These are phyloP conservation scores for Sciurus carolinensis DNA, from an alignment of 2,797 vertebrate species.

Conservation along the genomic window DNA sequence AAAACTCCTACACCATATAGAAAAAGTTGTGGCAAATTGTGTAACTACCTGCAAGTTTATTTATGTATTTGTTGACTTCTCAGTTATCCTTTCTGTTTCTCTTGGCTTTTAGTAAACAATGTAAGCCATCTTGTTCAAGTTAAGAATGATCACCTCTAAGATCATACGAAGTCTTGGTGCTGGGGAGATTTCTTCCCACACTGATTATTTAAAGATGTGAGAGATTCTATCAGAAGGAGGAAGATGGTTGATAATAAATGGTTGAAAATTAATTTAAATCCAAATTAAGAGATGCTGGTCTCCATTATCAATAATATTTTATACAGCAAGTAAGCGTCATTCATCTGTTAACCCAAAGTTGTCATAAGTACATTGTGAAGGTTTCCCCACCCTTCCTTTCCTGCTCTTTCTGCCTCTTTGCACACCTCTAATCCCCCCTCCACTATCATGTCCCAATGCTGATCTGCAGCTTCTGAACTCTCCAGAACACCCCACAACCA, in stretches of 20 bases:
- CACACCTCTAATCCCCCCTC: neutral
- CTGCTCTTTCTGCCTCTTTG: neutral
- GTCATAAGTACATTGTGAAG: neutral
- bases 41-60: slow-evolving; percentile 7
- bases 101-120: neutral
- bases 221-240: neutral
- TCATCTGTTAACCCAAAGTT: neutral
- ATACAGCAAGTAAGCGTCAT: neutral
- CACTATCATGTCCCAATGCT: neutral
- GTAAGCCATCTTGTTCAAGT: neutral
- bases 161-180: neutral
- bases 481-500: accelerated
- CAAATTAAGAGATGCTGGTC: neutral
- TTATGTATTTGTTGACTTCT: slow-evolving; percentile 58
- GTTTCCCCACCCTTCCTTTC: accelerated
- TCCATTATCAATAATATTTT: neutral
- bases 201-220: neutral
- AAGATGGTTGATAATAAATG: neutral
- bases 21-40: neutral
- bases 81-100: neutral
- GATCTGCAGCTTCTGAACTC: neutral
- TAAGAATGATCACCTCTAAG: slow-evolving; percentile 3
- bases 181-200: neutral
- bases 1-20: neutral
- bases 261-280: neutral